Evolutionary conservation across 2,888 invertebrate genomes (phyloP), one percentile per base, ranked within the genome.

Genomic region (Drosophila pegasa): DNA sequence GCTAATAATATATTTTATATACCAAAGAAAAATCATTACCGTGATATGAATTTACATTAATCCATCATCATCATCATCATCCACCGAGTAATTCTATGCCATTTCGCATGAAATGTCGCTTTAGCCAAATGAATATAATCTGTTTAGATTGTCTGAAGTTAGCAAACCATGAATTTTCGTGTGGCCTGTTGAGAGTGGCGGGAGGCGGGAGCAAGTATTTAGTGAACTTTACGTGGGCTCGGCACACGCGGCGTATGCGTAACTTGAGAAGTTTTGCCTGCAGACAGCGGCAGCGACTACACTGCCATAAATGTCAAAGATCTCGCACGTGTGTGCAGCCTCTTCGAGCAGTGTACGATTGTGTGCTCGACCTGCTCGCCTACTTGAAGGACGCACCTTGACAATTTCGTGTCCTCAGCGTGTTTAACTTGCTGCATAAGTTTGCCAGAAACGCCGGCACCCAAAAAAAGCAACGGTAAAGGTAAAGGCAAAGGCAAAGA

Each of bases 371-470:
- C 25, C 29, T 12, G 31, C 54, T 41, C 31, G 54, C 9, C 27
- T 29, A 37, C 47, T 33, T 57, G 12, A n/a, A 51, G 68, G 8
- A 37, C 20, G 41, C 68, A 74, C 56, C 71, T 75, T 57, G 50
- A 60, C 64, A 74, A 75, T 60, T 64, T 75, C 48, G 55, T 37
- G 65, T 22, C 37, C 64, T 31, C 31, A 55, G 33, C 43, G 48
- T 50, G 69, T 67, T 73, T 62, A 62, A 74, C 58, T 73, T 74
- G 62, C 55, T 56, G 59, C 31, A 22, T 60, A 74, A 71, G 52
- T 64, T 73, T 54, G 56, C 35, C 48, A 27, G 40, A 20, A 48
- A 33, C 33, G 20, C 50, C 48, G 4, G n/a, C 5, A n/a, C 0
- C n/a, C 22, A 4, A 20, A 9, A 20, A 33, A 8, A 31, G 25